Conservation (phyloP, 2,888 invertebrate genomes). For the Teinopalpus imperialis region DNA sequence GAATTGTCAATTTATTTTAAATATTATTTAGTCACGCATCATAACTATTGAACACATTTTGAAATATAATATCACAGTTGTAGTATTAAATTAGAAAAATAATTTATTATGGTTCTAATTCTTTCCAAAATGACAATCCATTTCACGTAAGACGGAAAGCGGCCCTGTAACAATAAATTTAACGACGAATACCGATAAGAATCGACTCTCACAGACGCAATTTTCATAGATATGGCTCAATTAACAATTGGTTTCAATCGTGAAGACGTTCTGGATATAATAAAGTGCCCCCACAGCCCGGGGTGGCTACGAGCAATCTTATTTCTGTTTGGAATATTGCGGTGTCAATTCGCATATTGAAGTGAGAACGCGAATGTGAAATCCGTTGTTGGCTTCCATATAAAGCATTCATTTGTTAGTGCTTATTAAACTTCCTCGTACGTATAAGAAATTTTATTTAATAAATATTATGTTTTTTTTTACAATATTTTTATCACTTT, state of each 20-base stretch:
- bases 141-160: constrained; percentile 58
- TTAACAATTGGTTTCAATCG: constrained; percentile 82
- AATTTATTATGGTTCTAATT: constrained; percentile 32
- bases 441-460: background rate
- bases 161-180: constrained; percentile 66
- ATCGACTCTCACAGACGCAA: constrained; percentile 74
- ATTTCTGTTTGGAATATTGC: constrained; percentile 81
- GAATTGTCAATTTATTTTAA: too few species aligned
- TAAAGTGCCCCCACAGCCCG: constrained; percentile 66
- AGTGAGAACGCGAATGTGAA: constrained; percentile 70
- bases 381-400: constrained; percentile 59
- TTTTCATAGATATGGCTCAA: constrained; percentile 82
- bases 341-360: constrained; percentile 81
- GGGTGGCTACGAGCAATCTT: constrained; percentile 72
- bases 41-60: background rate
- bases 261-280: constrained; percentile 76
- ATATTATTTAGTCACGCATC: too few species aligned
- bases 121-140: constrained; percentile 47
- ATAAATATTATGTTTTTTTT: too few species aligned
- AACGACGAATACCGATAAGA: constrained; percentile 77
- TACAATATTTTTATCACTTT: too few species aligned
- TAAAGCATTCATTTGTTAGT: constrained; percentile 64
- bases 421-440: constrained; percentile 45
- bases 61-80: background rate
- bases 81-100: constrained; percentile 30